phyloP scores from a whole-genome alignment of 2,888 invertebrate genomes.

The Aphelenchoides bicaudatus region DNA sequence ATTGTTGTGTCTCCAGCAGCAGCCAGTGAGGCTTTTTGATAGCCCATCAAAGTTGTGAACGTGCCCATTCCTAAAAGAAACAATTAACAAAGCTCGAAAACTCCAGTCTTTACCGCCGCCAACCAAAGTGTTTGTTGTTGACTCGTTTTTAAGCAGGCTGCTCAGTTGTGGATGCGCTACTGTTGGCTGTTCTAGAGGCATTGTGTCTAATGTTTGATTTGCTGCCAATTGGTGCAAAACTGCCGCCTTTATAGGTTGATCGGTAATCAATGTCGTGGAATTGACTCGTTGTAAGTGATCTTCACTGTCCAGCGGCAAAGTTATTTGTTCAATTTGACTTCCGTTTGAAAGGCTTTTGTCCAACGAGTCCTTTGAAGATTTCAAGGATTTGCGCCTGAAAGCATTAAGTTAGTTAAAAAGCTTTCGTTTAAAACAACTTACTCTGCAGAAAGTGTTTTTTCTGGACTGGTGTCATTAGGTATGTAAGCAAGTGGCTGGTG shows the following conservation, averaged over 20 bases:
- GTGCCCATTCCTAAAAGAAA: no score
- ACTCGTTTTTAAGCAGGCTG: background rate
- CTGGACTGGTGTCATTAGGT: background rate
- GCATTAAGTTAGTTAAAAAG: no score
- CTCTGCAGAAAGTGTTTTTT: no score
- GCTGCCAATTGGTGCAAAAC: background rate
- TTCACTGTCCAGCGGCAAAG: no score
- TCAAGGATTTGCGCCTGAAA: no score
- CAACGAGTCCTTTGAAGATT: no score
- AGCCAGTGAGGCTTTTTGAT: slow-evolving; percentile 9
- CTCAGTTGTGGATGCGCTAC: slow-evolving; percentile 4
- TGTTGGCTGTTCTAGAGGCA: background rate
- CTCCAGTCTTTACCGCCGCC: slow-evolving; percentile 11
- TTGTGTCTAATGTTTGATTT: background rate
- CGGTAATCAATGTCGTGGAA: background rate
- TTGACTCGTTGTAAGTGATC: background rate
- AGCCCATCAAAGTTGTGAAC: slow-evolving; percentile 8
- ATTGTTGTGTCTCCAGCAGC: background rate
- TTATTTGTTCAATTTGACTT: no score
- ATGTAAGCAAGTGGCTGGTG: slow-evolving; percentile 9
- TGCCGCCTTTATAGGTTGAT: background rate
- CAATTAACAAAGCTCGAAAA: no score
- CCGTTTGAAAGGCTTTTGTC: no score
- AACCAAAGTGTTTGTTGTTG: slow-evolving; percentile 3
- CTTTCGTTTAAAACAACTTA: no score